These are phyloP conservation scores for Choristoneura fumiferana DNA, from an alignment of 1,140 invertebrate genomes.

Conservation along the genomic window DNA sequence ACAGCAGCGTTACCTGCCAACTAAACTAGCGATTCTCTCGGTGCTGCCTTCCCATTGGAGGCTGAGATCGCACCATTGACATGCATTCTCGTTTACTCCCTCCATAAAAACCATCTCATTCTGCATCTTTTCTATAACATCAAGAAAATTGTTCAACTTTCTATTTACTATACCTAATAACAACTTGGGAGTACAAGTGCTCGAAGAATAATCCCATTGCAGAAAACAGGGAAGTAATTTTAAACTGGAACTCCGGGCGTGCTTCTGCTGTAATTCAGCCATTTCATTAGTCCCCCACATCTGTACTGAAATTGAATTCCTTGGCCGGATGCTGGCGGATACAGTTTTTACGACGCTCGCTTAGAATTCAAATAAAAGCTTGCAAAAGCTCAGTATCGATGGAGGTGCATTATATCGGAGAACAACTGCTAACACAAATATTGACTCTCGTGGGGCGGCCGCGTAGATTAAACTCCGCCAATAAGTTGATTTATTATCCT, in stretches of 20 bases:
- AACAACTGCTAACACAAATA: conserved; percentile 9
- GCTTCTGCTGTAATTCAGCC: not conserved
- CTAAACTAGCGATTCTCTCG: no score
- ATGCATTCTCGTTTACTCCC: no score
- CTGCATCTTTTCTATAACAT: no score
- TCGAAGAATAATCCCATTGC: not conserved
- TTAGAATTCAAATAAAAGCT: conserved; percentile 4
- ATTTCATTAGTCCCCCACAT: conserved; percentile 12
- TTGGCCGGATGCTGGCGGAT: not conserved
- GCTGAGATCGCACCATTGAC: no score
- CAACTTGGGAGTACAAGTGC: no score
- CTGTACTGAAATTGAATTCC: conserved; percentile 16
- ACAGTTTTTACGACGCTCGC: conserved; percentile 3
- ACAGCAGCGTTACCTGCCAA: no score
- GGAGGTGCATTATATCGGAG: no score
- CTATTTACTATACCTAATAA: no score
- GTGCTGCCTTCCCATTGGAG: no score
- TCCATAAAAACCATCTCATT: no score
- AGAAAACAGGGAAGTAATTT: conserved; percentile 14
- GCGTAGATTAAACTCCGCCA: conserved; percentile 15
- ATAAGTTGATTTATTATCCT: conserved; percentile 19
- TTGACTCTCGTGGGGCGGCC: not conserved
- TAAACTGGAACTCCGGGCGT: conserved; percentile 5
- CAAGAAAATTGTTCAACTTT: no score
- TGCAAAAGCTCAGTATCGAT: not conserved